Percentiles rank a stretch among this genome's conserved stretches.
Conservation (phyloP, 2,113 vertebrate genomes). For the Oryzias javanicus region DNA sequence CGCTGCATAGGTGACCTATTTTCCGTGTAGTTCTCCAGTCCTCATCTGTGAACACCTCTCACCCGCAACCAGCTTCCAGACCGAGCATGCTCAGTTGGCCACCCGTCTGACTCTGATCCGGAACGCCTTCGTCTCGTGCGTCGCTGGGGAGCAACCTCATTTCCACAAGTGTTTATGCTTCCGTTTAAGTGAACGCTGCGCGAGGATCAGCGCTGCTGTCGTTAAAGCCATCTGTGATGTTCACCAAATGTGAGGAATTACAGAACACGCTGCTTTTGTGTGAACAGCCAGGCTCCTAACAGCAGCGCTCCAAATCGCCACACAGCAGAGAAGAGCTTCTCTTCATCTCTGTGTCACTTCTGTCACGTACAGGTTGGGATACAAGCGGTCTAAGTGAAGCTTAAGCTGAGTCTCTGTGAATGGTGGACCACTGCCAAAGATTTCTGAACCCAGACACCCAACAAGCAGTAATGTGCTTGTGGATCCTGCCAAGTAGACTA, state of each 20-base stretch:
- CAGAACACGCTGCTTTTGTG: slow-evolving; percentile 1
- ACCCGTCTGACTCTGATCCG: slow-evolving; percentile 69
- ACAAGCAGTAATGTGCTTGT: slow-evolving; percentile 31
- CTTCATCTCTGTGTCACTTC: slow-evolving; percentile 35
- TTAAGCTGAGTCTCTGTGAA: slow-evolving; percentile 44
- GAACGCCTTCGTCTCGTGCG: slow-evolving; percentile 42
- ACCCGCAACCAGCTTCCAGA: slow-evolving; percentile 27
- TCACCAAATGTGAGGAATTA: neutral
- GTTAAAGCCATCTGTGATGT: slow-evolving; percentile 1
- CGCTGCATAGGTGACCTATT: slow-evolving; percentile 69
- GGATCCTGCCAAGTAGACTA: slow-evolving; percentile 42
- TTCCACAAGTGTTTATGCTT: slow-evolving; percentile 1
- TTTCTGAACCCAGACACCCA: slow-evolving; percentile 45
- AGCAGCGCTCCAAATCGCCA: slow-evolving; percentile 1
- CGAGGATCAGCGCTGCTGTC: neutral
- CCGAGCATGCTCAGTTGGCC: slow-evolving; percentile 58
- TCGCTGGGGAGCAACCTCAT: neutral
- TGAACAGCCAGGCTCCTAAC: neutral
- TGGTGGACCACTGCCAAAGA: slow-evolving; percentile 50
- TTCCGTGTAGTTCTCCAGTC: slow-evolving; percentile 53
- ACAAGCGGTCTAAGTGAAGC: slow-evolving; percentile 42
- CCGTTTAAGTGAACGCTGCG: neutral
- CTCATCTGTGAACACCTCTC: slow-evolving; percentile 25
- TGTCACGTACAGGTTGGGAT: slow-evolving; percentile 17
- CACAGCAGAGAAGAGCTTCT: neutral